Evolutionary conservation across 2,113 vertebrate genomes (phyloP).

Genomic region (Calidris pygmaea): DNA sequence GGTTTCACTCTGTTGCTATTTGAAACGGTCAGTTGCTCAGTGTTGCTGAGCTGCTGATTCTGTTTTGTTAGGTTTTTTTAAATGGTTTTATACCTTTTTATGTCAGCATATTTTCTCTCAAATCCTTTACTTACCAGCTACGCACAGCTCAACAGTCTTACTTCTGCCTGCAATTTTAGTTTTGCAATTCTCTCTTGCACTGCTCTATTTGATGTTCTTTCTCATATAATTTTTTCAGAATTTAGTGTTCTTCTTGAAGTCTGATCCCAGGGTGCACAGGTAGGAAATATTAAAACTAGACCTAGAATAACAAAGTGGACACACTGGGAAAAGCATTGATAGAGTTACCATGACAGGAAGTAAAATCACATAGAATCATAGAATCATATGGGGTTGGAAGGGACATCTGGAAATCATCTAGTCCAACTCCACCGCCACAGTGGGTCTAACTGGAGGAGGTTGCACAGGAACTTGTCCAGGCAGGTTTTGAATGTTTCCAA

Average conservation of each 20-base stretch:
- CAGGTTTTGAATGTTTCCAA: too few relatives aligned
- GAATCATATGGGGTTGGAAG: too few relatives aligned
- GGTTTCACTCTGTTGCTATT: neutral
- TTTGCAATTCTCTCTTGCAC: neutral
- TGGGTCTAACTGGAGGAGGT: too few relatives aligned
- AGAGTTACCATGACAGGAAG: neutral
- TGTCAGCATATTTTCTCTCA: neutral
- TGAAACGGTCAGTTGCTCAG: neutral
- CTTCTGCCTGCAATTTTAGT: neutral
- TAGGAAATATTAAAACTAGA: neutral
- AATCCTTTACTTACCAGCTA: neutral
- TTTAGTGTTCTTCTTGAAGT: neutral
- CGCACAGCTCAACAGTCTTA: neutral
- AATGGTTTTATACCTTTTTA: neutral
- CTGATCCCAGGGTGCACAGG: neutral
- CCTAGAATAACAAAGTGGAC: neutral
- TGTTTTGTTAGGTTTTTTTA: neutral
- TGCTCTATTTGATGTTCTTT: neutral
- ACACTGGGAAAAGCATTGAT: neutral
- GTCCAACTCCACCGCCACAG: too few relatives aligned
- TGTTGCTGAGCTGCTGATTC: accelerated
- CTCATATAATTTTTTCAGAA: neutral
- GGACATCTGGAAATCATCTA: too few relatives aligned
- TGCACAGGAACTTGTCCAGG: too few relatives aligned
- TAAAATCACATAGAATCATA: neutral